phyloP scores from a whole-genome alignment of 1,140 invertebrate genomes.

The Scaptodrosophila lebanonensis region DNA sequence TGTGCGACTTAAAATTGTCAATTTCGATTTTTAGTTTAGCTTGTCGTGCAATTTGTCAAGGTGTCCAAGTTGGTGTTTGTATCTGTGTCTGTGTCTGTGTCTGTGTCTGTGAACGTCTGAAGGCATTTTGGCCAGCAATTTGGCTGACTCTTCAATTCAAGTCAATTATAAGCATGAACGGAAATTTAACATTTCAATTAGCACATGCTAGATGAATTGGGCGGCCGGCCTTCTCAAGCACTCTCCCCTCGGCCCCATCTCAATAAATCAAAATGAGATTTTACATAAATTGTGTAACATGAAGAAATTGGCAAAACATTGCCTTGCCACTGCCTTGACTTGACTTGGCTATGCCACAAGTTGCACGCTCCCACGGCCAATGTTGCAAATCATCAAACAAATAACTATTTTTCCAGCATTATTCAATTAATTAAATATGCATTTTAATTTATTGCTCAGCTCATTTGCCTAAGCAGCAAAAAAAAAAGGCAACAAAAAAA shows the following conservation, averaged over 20 bases:
- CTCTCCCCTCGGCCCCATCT: no score
- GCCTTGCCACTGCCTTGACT: background rate
- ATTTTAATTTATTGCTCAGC: conserved; percentile 38
- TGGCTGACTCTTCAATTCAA: conserved; percentile 26
- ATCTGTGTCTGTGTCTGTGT: no score
- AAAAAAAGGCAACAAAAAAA: no score
- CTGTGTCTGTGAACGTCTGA: background rate
- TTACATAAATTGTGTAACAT: conserved; percentile 63
- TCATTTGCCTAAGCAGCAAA: conserved; percentile 9
- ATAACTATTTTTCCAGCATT: background rate
- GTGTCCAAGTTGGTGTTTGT: no score
- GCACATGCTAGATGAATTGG: conserved; percentile 33
- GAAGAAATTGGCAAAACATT: no score
- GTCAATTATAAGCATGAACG: conserved; percentile 75
- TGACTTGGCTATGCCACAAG: conserved; percentile 6
- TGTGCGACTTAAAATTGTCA: conserved; percentile 51
- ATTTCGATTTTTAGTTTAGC: conserved; percentile 48
- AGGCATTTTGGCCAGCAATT: background rate
- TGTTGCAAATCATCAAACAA: conserved; percentile 30
- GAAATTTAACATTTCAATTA: conserved; percentile 76
- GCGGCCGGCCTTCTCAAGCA: background rate
- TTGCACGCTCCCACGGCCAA: conserved; percentile 22
- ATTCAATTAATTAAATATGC: conserved; percentile 55
- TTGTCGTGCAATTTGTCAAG: background rate
- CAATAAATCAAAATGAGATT: conserved; percentile 66